phyloP scores from a whole-genome alignment of 1,140 invertebrate species.

The Apis dorsata region DNA sequence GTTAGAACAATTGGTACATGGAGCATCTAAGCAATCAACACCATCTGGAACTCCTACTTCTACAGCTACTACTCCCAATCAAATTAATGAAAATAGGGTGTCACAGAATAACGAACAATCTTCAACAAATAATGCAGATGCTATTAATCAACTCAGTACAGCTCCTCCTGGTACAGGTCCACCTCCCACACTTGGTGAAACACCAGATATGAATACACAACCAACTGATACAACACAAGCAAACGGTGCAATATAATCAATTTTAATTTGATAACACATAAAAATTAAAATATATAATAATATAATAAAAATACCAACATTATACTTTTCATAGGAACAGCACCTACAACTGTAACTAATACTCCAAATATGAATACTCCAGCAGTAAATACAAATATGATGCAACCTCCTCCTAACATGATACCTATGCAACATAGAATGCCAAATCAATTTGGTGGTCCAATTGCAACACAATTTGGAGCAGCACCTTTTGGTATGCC shows the following conservation, averaged over 20 bases:
- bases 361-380: conserved; percentile 73
- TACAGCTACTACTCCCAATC: conserved; percentile 55
- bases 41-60: conserved; percentile 55
- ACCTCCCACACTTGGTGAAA: conserved; percentile 72
- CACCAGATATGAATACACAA: conserved; percentile 63
- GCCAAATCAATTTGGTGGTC: conserved; percentile 82
- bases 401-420: conserved; percentile 82
- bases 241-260: conserved; percentile 66
- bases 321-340: conserved; percentile 56
- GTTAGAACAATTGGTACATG: conserved; percentile 78
- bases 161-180: conserved; percentile 76
- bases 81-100: conserved; percentile 65
- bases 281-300: not conserved
- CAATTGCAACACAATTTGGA: conserved; percentile 81
- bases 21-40: conserved; percentile 73
- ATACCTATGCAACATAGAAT: conserved; percentile 82
- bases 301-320: not conserved
- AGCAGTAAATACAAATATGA: conserved; percentile 78
- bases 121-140: conserved; percentile 67
- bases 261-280: not conserved
- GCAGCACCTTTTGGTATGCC: conserved; percentile 86
- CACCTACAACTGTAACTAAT: conserved; percentile 66
- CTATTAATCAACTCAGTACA: conserved; percentile 73
- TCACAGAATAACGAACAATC: conserved; percentile 65
- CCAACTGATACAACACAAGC: conserved; percentile 71